These are phyloP conservation scores for Fissipunctia ypsillon DNA, from an alignment of 2,888 invertebrate genomes.

Conservation along the genomic window DNA sequence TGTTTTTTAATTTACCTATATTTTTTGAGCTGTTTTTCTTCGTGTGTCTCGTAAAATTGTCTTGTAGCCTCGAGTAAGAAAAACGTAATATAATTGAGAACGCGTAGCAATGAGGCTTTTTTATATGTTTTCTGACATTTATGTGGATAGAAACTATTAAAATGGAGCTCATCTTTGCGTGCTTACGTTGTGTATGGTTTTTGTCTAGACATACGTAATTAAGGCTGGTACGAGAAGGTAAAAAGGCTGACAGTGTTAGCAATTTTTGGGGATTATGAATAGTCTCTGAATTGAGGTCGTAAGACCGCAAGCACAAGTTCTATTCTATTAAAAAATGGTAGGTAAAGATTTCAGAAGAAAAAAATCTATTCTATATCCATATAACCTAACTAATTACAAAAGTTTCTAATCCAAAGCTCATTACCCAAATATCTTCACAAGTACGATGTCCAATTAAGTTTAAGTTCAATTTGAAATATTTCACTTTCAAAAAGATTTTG, in stretches of 20 bases:
- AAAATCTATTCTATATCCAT: not conserved
- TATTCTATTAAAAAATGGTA: not conserved
- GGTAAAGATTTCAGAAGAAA: not conserved
- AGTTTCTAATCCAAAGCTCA: not conserved
- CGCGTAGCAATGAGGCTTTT: conserved; percentile 8
- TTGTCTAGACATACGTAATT: conserved; percentile 31
- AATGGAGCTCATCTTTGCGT: conserved; percentile 15
- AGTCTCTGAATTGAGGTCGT: not conserved
- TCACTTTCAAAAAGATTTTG: not conserved
- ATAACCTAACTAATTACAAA: not conserved
- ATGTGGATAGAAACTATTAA: conserved; percentile 10
- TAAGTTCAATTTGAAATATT: not conserved
- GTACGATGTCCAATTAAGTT: not conserved
- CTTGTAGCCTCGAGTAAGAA: conserved; percentile 19
- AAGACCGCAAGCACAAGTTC: not conserved
- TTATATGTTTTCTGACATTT: conserved; percentile 20
- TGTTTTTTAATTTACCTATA: conserved; percentile 60
- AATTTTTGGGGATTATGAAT: not conserved
- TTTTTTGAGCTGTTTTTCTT: conserved; percentile 44
- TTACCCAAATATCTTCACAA: not conserved
- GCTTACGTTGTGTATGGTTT: conserved; percentile 2
- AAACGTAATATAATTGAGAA: conserved; percentile 27
- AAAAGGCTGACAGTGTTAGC: not conserved
- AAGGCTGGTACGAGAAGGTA: not conserved
- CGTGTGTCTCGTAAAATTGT: conserved; percentile 21